phyloP scores from a whole-genome alignment of 1,140 invertebrate genomes.

The Scaptomyza graminum region DNA sequence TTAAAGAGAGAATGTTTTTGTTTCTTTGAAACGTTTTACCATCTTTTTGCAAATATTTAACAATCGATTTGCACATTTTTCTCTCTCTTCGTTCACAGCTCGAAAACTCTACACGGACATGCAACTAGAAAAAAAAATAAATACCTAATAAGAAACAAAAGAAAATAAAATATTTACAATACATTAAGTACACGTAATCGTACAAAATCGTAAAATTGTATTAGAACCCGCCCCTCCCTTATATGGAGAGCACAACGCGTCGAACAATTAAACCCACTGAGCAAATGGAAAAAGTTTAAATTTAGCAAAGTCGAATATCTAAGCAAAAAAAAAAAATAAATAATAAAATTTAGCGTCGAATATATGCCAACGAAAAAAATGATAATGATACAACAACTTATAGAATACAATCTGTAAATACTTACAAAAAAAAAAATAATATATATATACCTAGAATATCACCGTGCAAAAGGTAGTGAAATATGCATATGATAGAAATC shows the following conservation, averaged over 20 bases:
- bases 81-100: constrained; percentile 29
- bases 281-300: constrained; percentile 47
- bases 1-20: too few species aligned
- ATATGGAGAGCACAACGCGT: constrained; percentile 54
- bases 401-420: constrained; percentile 65
- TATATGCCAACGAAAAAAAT: constrained; percentile 64
- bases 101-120: constrained; percentile 59
- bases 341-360: constrained; percentile 45
- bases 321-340: constrained; percentile 40
- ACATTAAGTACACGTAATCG: constrained; percentile 38
- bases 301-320: constrained; percentile 57
- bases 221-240: constrained; percentile 43
- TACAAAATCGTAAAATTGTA: constrained; percentile 21
- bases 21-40: too few species aligned
- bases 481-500: constrained; percentile 52
- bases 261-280: constrained; percentile 76
- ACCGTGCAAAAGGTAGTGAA: constrained; percentile 41
- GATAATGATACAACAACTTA: constrained; percentile 33
- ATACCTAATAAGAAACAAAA: too few species aligned
- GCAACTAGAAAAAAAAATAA: constrained; percentile 21
- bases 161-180: not conserved
- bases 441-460: constrained; percentile 54
- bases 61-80: not conserved
- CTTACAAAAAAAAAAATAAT: constrained; percentile 5
- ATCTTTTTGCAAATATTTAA: too few species aligned